Percentiles rank a stretch among this genome's conserved stretches.
Conservation (phyloP, 2,888 invertebrate genomes). For the Campoplex nolae region DNA sequence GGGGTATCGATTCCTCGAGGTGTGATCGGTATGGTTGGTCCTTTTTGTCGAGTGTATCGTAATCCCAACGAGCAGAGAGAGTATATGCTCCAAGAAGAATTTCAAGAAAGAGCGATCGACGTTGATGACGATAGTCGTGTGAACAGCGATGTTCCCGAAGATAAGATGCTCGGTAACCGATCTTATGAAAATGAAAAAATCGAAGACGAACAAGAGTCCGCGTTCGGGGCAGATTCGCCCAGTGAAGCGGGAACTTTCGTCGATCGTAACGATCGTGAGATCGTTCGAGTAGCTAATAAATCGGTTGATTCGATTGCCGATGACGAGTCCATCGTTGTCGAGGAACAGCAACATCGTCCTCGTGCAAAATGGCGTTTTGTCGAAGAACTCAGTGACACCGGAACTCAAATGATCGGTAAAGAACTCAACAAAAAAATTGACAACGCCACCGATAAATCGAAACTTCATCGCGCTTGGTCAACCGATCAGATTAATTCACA, state of each 20-base stretch:
- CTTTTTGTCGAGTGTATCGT: slow-evolving; percentile 76
- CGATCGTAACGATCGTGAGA: slow-evolving; percentile 72
- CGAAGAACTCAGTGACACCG: slow-evolving; percentile 69
- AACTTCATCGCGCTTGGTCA: slow-evolving; percentile 46
- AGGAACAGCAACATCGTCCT: slow-evolving; percentile 68
- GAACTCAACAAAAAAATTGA: slow-evolving; percentile 29
- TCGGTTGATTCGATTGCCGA: slow-evolving; percentile 53
- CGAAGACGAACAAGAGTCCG: slow-evolving; percentile 54
- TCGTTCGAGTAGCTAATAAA: slow-evolving; percentile 35
- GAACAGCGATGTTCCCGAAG: background rate
- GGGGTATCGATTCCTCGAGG: slow-evolving; percentile 76
- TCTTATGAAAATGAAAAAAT: slow-evolving; percentile 31
- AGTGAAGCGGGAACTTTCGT: slow-evolving; percentile 72
- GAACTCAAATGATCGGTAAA: slow-evolving; percentile 1
- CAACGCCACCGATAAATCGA: slow-evolving; percentile 34
- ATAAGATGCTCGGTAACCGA: slow-evolving; percentile 9
- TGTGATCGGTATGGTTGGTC: slow-evolving; percentile 80
- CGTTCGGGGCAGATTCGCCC: slow-evolving; percentile 62
- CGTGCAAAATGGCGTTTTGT: slow-evolving; percentile 78
- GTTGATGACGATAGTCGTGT: slow-evolving; percentile 41
- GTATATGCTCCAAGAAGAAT: slow-evolving; percentile 79
- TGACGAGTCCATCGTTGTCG: slow-evolving; percentile 49
- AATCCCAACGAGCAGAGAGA: slow-evolving; percentile 78
- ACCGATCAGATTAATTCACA: slow-evolving; percentile 24
- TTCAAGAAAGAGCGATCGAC: slow-evolving; percentile 64